phyloP scores from a whole-genome alignment of 2,797 vertebrate genomes.

The Galaxias olidus region DNA sequence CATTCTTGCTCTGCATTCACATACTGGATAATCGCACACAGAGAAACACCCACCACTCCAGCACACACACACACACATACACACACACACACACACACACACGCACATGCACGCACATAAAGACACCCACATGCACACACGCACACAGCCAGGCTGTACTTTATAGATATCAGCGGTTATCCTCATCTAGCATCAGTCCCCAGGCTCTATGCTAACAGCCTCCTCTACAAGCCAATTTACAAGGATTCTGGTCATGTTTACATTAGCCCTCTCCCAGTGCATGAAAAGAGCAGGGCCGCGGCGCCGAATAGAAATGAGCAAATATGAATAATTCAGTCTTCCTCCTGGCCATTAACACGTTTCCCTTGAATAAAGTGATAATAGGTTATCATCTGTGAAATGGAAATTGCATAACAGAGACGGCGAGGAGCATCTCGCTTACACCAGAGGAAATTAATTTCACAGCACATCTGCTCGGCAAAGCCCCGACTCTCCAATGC shows the following conservation, averaged over 20 bases:
- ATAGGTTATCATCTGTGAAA: constrained; percentile 99
- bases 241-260: constrained; percentile 99
- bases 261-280: constrained; percentile 99
- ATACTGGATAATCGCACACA: constrained; percentile 44
- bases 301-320: constrained; percentile 98
- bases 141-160: constrained; percentile 84
- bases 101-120: constrained; percentile 25
- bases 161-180: constrained; percentile 94
- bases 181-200: constrained; percentile 93
- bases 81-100: constrained; percentile 16
- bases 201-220: constrained; percentile 99
- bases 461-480: constrained; percentile 99
- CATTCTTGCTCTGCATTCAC: background rate
- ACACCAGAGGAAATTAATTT: constrained; percentile 99
- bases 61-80: constrained; percentile 18
- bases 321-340: constrained; percentile 99
- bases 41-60: constrained; percentile 52
- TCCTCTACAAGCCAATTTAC: constrained; percentile 99
- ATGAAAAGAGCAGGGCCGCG: constrained; percentile 91
- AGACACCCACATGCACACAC: constrained; percentile 31
- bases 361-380: constrained; percentile 99
- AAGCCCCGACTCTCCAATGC: constrained; percentile 93
- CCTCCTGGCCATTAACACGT: constrained; percentile 99
- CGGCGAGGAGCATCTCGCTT: constrained; percentile 85
- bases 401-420: constrained; percentile 99